Percentiles rank a stretch among this genome's conserved stretches.
Conservation (phyloP, 2,797 vertebrate species). For the Periparus ater region DNA sequence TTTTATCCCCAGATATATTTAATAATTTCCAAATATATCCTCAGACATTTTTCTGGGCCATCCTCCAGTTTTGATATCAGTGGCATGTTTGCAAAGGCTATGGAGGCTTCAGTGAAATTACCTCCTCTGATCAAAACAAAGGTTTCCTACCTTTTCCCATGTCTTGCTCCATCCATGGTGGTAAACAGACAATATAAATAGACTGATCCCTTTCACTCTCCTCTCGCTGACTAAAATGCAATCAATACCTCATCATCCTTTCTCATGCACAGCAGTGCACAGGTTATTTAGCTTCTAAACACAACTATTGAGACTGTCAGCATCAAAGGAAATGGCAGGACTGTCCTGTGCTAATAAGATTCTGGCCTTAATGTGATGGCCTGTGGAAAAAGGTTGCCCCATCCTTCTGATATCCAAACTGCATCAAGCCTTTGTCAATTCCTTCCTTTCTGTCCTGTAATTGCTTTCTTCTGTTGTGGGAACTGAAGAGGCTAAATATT, state of each 20-base stretch:
- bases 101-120: not conserved
- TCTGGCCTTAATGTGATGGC: not conserved
- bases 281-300: constrained; percentile 5
- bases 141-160: not conserved
- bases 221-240: not conserved
- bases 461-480: not conserved
- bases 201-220: not conserved
- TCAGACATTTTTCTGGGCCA: not conserved
- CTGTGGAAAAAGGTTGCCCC: not conserved
- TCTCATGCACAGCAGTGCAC: not conserved
- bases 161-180: not conserved
- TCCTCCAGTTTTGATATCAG: not conserved
- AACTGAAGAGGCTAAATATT: not conserved
- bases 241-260: constrained; percentile 44
- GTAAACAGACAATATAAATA: constrained; percentile 4
- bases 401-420: not conserved
- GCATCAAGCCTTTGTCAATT: not conserved
- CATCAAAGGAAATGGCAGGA: not conserved
- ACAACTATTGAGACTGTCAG: not conserved
- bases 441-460: not conserved
- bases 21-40: not conserved
- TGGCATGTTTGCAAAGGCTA: not conserved
- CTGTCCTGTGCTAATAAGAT: not conserved
- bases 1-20: not conserved
- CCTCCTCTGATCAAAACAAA: not conserved